phyloP scores from a whole-genome alignment of 2,888 invertebrate species.

The Drosophila neutralis region DNA sequence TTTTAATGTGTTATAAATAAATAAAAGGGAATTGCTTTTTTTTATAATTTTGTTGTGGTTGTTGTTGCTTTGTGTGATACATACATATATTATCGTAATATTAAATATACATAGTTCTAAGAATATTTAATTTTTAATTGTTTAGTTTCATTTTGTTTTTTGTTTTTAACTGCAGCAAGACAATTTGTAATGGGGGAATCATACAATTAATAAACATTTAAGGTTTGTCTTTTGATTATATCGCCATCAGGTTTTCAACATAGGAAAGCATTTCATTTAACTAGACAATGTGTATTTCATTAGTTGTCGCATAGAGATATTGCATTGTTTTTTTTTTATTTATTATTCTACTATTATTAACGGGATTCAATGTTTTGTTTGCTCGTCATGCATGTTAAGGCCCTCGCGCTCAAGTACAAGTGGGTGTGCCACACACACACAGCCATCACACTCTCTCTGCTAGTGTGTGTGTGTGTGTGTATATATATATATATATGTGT shows the following conservation, averaged over 20 bases:
- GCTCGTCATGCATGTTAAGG: conserved; percentile 74
- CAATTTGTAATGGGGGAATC: conserved; percentile 29
- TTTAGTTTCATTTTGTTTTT: conserved; percentile 7
- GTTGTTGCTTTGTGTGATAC: conserved; percentile 44
- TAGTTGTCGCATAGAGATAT: conserved; percentile 48
- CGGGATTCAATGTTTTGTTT: conserved; percentile 43
- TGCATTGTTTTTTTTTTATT: conserved; percentile 19
- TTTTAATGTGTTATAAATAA: conserved; percentile 69
- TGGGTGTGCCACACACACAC: conserved; percentile 40
- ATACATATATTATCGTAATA: conserved; percentile 55
- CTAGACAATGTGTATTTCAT: conserved; percentile 56
- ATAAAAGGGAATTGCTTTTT: conserved; percentile 75
- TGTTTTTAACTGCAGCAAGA: conserved; percentile 48
- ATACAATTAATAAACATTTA: conserved; percentile 55
- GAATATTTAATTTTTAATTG: conserved; percentile 38
- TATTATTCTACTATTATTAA: conserved; percentile 63
- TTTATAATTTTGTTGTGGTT: conserved; percentile 39
- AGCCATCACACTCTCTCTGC: background rate
- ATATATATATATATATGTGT: conserved; percentile 1
- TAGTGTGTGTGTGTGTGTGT: conserved; percentile 15
- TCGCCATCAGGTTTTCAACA: conserved; percentile 73
- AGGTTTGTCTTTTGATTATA: conserved; percentile 72
- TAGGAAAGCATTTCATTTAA: conserved; percentile 77
- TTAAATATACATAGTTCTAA: conserved; percentile 73
- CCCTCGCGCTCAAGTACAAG: conserved; percentile 76